Conservation (phyloP, 2,888 invertebrate species). For the Rhorus exstirpatorius region DNA sequence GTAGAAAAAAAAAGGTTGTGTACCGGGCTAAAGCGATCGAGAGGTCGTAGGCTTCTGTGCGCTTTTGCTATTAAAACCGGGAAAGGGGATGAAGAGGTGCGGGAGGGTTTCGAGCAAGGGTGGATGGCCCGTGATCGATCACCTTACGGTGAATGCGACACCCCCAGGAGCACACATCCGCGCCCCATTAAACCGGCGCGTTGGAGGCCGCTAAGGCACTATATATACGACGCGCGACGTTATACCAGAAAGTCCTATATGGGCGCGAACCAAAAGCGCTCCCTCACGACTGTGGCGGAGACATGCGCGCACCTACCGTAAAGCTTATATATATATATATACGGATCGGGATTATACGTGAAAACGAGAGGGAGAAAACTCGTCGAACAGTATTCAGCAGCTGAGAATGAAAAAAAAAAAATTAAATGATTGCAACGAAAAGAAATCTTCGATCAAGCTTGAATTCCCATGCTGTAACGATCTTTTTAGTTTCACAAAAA, state of each 20-base stretch:
- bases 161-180: slow-evolving; percentile 83
- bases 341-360: slow-evolving; percentile 48
- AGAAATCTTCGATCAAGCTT: not conserved
- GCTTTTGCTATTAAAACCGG: slow-evolving; percentile 79
- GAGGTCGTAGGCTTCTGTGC: slow-evolving; percentile 52
- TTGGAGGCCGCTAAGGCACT: slow-evolving; percentile 57
- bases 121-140: slow-evolving; percentile 84
- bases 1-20: slow-evolving; percentile 42
- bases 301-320: slow-evolving; percentile 77
- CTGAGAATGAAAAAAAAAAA: slow-evolving; percentile 60
- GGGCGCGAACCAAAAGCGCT: slow-evolving; percentile 51
- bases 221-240: slow-evolving; percentile 14
- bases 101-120: slow-evolving; percentile 75
- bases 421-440: not conserved
- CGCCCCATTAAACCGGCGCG: slow-evolving; percentile 83
- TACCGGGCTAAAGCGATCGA: slow-evolving; percentile 49
- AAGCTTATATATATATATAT: too few species aligned
- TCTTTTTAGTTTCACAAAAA: too few species aligned
- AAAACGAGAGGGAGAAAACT: slow-evolving; percentile 25
- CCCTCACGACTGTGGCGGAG: slow-evolving; percentile 74
- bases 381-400: slow-evolving; percentile 71
- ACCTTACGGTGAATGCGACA: slow-evolving; percentile 83
- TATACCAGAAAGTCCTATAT: slow-evolving; percentile 20
- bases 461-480: not conserved
- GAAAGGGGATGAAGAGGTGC: not conserved